Conservation (phyloP, 2,888 invertebrate species). For the Glyphotaelius pellucidus region DNA sequence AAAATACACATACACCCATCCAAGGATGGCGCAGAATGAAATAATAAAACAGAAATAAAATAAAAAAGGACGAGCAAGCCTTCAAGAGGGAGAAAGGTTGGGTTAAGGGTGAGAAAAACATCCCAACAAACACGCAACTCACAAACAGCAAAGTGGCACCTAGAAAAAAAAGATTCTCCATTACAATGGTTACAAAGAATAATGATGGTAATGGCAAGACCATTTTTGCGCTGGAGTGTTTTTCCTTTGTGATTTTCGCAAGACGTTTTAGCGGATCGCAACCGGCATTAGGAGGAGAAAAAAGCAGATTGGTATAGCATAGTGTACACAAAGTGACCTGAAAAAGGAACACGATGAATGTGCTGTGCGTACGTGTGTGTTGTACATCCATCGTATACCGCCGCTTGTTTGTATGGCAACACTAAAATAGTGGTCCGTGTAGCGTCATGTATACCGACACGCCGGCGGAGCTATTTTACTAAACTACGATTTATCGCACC, state of each 20-base stretch:
- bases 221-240: background rate
- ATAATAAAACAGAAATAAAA: constrained; percentile 66
- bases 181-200: background rate
- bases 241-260: background rate
- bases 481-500: background rate
- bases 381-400: background rate
- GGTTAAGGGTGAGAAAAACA: constrained; percentile 34
- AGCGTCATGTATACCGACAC: constrained; percentile 9
- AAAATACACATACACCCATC: constrained; percentile 54
- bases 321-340: constrained; percentile 64
- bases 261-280: background rate
- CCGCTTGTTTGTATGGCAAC: constrained; percentile 28
- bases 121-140: background rate
- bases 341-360: constrained; percentile 57
- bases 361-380: constrained; percentile 45
- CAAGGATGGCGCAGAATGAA: constrained; percentile 57
- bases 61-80: constrained; percentile 62
- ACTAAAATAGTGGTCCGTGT: constrained; percentile 16
- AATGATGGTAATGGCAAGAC: background rate
- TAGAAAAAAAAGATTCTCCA: background rate
- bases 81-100: constrained; percentile 47
- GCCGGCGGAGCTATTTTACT: constrained; percentile 5
- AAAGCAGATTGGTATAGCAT: constrained; percentile 65
- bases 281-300: constrained; percentile 32
- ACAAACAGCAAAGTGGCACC: background rate